Base-by-base conservation (phyloP, 2,888 invertebrate species). In the Ectemnius cavifrons region DNA sequence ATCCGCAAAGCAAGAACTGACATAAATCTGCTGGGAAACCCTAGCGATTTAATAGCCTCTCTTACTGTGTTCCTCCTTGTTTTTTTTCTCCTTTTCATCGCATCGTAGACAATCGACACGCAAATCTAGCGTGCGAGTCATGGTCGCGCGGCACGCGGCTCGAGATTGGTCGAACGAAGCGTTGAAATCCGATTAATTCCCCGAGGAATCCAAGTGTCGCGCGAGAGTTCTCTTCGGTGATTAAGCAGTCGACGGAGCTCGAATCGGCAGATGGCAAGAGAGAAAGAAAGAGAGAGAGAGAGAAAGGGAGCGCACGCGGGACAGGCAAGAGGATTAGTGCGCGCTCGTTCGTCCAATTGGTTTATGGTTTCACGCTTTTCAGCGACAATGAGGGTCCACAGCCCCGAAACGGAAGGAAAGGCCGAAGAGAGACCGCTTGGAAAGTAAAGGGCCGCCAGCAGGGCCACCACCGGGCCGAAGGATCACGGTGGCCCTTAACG, bases 321-420 rank as follows among this genome's bases (percentile, higher is more conserved):
- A 65, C 62, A 63, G 20, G 18, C 18, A 63, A 3, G 67, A 72
- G 79, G 76, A 76, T 78, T 74, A 78, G 49, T 67, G 57, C 8
- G 37, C 37, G 37, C 49, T 52, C 68, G 71, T 63, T 70, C 71
- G 67, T 60, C 61, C 73, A 73, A 79, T 76, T 79, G 77, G 69
- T 79, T 80, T 77, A 79, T 73, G 71, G 70, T 79, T 75, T 77
- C 71, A 69, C 73, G 69, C 69, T 79, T 56, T 63, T 71, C 63
- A 56, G 27, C 56, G 77, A 69, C 69, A 64, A 76, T 73, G 67
- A 78, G 62, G 67, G 64, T 73, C 23, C 23, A 23, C 23, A 2
- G 23, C 23, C 23, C 23, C 37, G 37, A 37, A 37, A 52, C 52
- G 16, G 52, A 61, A 60, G 37, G 65, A n/a, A 65, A 14, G 57